Evolutionary conservation across 2,888 invertebrate genomes (phyloP).

Genomic region (Cryptocephalus moraei): DNA sequence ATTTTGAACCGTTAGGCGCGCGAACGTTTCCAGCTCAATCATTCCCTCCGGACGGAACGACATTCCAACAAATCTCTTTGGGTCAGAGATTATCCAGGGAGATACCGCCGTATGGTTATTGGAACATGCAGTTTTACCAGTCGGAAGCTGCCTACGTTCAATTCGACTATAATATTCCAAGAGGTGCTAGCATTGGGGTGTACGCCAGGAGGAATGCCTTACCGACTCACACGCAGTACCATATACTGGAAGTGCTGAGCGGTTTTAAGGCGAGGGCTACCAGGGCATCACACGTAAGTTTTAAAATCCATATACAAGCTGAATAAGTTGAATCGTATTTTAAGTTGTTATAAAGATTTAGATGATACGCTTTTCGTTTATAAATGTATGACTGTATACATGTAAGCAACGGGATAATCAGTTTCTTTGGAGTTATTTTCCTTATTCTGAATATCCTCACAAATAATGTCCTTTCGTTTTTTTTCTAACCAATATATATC

Average conservation of each 20-base stretch:
- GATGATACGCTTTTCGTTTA: too few relatives aligned
- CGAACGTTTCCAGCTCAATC: constrained; percentile 83
- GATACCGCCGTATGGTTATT: constrained; percentile 89
- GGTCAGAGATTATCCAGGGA: constrained; percentile 81
- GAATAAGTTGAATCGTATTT: too few relatives aligned
- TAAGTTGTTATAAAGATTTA: too few relatives aligned
- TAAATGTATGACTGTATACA: too few relatives aligned
- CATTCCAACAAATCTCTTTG: constrained; percentile 80
- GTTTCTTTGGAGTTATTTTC: too few relatives aligned
- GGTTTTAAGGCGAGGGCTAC: constrained; percentile 80
- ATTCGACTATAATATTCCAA: constrained; percentile 87
- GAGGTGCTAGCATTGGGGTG: constrained; percentile 88
- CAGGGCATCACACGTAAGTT: constrained; percentile 77
- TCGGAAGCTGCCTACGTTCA: constrained; percentile 88
- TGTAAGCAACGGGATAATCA: too few relatives aligned
- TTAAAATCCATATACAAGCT: not conserved
- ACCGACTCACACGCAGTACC: constrained; percentile 94
- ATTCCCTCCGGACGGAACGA: constrained; percentile 87
- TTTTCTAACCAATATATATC: too few relatives aligned
- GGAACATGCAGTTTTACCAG: constrained; percentile 97
- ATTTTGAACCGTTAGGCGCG: constrained; percentile 49
- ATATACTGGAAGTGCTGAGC: constrained; percentile 87
- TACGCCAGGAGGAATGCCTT: constrained; percentile 89
- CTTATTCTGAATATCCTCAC: too few relatives aligned
- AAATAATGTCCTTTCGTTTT: too few relatives aligned